Conservation (phyloP, 2,113 vertebrate species). For the Pseudolaguvia tuberculata region DNA sequence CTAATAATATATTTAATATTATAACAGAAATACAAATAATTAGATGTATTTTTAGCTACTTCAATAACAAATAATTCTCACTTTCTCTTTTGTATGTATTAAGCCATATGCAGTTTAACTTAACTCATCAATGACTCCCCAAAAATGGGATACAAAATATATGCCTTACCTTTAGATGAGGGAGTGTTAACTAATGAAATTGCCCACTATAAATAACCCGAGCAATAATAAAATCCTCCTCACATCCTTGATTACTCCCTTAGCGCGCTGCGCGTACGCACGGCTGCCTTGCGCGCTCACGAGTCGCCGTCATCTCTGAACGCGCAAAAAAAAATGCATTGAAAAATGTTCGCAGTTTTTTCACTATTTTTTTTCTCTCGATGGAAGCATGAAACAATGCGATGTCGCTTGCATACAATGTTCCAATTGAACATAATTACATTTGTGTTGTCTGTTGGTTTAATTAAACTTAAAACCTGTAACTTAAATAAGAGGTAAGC, state of each 20-base stretch:
- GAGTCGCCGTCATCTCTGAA: conserved; percentile 23
- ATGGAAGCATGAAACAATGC: neutral
- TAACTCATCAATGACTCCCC: neutral
- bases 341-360: neutral
- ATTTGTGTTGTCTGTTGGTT: neutral
- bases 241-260: neutral
- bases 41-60: too few relatives aligned
- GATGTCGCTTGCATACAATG: neutral
- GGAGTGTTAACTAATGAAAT: neutral
- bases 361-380: neutral
- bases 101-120: conserved; percentile 7
- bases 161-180: conserved; percentile 41
- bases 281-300: conserved; percentile 34
- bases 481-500: neutral
- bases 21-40: too few relatives aligned
- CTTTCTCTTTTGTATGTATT: conserved; percentile 21
- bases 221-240: conserved; percentile 8
- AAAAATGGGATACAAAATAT: conserved; percentile 7
- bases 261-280: conserved; percentile 16
- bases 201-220: neutral
- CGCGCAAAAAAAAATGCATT: conserved; percentile 27
- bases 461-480: neutral
- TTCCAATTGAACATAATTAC: neutral
- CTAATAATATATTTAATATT: too few relatives aligned
- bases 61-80: neutral